Base-by-base conservation (phyloP, 1,140 invertebrate genomes). In the Bombus impatiens region DNA sequence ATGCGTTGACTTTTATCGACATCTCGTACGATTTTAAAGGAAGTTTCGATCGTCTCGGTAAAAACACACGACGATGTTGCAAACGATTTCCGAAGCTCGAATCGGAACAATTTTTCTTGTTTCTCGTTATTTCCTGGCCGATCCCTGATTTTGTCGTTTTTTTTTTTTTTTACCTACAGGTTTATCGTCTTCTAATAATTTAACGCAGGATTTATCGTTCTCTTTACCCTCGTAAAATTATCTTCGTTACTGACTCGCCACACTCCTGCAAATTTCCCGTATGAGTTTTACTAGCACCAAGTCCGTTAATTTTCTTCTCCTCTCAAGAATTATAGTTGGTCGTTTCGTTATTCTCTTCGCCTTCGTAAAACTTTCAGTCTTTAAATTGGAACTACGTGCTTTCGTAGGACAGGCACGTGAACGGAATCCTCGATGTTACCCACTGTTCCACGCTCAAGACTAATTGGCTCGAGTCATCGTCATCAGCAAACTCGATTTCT, bases 381-480 rank as follows among this genome's bases (percentile, higher is more conserved):
- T n/a, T 88, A 86, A 89, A 89, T 89, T 88, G 88, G 72, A 86
- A 86, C 70, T 74, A 86, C 82, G 42, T 28, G 76, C 70, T 68
- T 59, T 57, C 62, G 83, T 62, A 71, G 86, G 72, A 84, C 67
- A 70, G 40, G 80, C 78, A 68, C 87, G 88, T 76, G 87, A 88
- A 40, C 47, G 35, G 82, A 89, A 86, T 89, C 72, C n/a, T 40
- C 40, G 80, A 84, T 83, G 44, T 6, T 53, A 8, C 47, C 18
- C 25, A 18, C 10, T 28, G 75, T 53, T 32, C 32, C 67, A 83
- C 82, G 74, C 75, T 12, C 47, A 0, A 42, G 74, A 86, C 87
- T 89, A 89, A 89, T 89, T 89, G 87, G 81, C 87, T 84, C 65
- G 84, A 32, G 68, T 88, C 87, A 67, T 75, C 65, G 28, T 70